These are phyloP conservation scores for Aplodontia rufa DNA, from an alignment of 2,113 vertebrate species.

Conservation along the genomic window DNA sequence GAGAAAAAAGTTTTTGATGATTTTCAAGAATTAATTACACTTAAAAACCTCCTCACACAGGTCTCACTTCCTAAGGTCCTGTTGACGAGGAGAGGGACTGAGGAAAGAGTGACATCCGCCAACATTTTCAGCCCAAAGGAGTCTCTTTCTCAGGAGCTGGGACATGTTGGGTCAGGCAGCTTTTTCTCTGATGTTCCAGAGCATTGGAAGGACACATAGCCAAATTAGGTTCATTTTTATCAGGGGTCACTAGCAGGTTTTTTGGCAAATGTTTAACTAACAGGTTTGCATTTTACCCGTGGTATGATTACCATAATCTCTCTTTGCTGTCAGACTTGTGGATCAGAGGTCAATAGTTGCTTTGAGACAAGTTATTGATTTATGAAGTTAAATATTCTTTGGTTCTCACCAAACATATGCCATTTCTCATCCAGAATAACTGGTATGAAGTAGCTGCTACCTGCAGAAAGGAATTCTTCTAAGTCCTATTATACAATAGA, in stretches of 20 bases:
- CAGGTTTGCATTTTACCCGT: slow-evolving; percentile 44
- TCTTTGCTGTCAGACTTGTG: slow-evolving; percentile 6
- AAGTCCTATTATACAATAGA: not conserved
- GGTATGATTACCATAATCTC: slow-evolving; percentile 7
- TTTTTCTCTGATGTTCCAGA: not conserved
- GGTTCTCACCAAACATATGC: not conserved
- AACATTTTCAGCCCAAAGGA: not conserved
- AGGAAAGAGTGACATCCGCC: not conserved
- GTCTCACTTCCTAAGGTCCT: not conserved
- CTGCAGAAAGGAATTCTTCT: slow-evolving; percentile 26
- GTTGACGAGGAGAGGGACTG: not conserved
- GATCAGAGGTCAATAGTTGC: slow-evolving; percentile 59
- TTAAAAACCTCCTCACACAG: not conserved
- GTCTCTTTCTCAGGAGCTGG: not conserved
- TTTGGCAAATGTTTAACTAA: slow-evolving; percentile 71
- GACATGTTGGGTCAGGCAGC: not conserved
- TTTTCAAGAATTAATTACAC: not conserved
- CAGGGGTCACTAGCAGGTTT: slow-evolving; percentile 20
- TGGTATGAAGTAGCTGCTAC: not conserved
- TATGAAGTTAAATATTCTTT: slow-evolving; percentile 13
- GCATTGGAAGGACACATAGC: not conserved
- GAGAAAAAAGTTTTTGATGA: not conserved
- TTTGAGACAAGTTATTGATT: slow-evolving; percentile 61
- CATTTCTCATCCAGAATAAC: not conserved
- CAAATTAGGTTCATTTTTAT: slow-evolving; percentile 15